These are phyloP conservation scores for Lapara coniferarum DNA, from an alignment of 2,888 invertebrate species.

Conservation along the genomic window DNA sequence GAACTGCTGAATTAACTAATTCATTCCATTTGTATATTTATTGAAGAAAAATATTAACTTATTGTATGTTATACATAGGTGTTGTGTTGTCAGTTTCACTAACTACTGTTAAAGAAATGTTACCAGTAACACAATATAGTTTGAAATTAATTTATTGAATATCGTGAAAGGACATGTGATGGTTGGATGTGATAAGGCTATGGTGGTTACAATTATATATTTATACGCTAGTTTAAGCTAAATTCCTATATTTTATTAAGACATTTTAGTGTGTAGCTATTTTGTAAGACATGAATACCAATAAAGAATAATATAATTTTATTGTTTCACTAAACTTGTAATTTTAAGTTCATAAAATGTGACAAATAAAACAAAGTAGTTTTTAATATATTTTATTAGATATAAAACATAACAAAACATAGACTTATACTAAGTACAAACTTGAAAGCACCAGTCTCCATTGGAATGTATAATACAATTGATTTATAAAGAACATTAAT, in stretches of 20 bases:
- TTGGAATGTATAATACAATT: conserved; percentile 21
- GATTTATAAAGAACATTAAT: neutral
- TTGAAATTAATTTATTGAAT: conserved; percentile 20
- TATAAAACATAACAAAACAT: conserved; percentile 34
- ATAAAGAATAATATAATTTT: conserved; percentile 45
- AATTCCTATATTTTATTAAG: conserved; percentile 80
- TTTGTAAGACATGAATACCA: conserved; percentile 72
- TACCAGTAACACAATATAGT: conserved; percentile 17
- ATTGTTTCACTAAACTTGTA: neutral
- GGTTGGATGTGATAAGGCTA: conserved; percentile 72
- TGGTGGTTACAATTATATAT: conserved; percentile 52
- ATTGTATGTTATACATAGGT: neutral
- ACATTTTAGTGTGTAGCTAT: conserved; percentile 57
- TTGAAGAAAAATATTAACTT: no score
- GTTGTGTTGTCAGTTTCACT: neutral
- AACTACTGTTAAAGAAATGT: neutral
- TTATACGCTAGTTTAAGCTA: conserved; percentile 59
- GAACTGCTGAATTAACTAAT: no score
- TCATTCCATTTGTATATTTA: no score
- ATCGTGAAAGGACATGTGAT: conserved; percentile 51
- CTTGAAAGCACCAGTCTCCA: conserved; percentile 37
- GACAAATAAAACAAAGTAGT: conserved; percentile 15
- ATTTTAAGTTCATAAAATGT: neutral
- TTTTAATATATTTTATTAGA: conserved; percentile 12
- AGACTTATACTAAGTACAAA: conserved; percentile 24